Evolutionary conservation across 92 coral and sea anemone species (phyloP).

Genomic region (Phenganax subtilis): DNA sequence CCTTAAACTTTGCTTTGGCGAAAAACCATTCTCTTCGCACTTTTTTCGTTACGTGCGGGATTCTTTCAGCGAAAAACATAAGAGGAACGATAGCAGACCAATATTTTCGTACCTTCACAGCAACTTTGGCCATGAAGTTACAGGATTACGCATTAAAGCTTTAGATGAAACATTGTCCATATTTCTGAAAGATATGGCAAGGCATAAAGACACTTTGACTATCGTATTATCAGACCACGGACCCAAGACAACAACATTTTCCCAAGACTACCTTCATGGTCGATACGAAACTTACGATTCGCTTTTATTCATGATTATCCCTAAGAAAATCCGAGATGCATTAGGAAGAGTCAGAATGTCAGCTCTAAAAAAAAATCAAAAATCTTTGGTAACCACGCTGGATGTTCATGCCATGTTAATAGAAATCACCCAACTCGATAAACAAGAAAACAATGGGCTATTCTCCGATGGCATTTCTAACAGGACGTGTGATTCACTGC

Average conservation of each 20-base stretch:
- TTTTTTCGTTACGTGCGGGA: slow-evolving; percentile 61
- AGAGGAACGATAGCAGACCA: slow-evolving; percentile 56
- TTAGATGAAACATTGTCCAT: slow-evolving; percentile 65
- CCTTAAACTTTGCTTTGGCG: slow-evolving; percentile 64
- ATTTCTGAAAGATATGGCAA: slow-evolving; percentile 57
- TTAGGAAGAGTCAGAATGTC: slow-evolving; percentile 60
- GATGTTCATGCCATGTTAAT: slow-evolving; percentile 71
- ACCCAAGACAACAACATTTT: slow-evolving; percentile 77
- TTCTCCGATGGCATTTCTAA: slow-evolving; percentile 60
- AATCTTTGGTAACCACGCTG: slow-evolving; percentile 66
- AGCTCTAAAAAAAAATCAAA: slow-evolving; percentile 66
- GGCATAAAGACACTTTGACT: slow-evolving; percentile 71
- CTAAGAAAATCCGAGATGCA: slow-evolving; percentile 59
- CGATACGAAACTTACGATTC: slow-evolving; percentile 86
- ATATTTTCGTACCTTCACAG: slow-evolving; percentile 75
- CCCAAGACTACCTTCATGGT: slow-evolving; percentile 78
- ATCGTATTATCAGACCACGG: slow-evolving; percentile 86
- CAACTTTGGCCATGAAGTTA: slow-evolving; percentile 69
- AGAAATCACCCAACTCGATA: slow-evolving; percentile 43
- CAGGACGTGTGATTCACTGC: slow-evolving; percentile 78
- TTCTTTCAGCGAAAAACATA: slow-evolving; percentile 52
- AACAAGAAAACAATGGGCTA: slow-evolving; percentile 48
- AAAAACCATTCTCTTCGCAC: slow-evolving; percentile 62
- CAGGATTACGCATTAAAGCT: slow-evolving; percentile 77
- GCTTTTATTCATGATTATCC: slow-evolving; percentile 65